A percentile compares a stretch with the other conserved stretches of the same genome.
Evolutionary conservation across 30 jellyfish, hydroid and myxozoan species (phyloP).

Genomic region (Aurelia aurita): DNA sequence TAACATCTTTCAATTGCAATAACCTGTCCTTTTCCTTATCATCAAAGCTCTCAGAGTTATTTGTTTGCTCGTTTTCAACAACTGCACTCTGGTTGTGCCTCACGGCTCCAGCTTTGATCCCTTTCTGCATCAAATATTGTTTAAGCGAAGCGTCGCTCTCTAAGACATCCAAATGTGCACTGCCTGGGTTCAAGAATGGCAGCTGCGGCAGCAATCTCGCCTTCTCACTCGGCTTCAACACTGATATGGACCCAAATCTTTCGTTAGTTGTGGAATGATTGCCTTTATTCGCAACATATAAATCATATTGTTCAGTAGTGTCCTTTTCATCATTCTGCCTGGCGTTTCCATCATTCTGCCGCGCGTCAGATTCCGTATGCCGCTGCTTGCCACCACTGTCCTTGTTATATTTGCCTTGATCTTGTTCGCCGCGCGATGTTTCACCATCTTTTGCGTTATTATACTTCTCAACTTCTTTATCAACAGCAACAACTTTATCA

Average conservation of each 20-base stretch:
- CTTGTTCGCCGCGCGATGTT: not conserved
- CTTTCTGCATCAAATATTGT: conserved; percentile 60
- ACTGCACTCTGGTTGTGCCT: not conserved
- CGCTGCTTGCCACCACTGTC: not conserved
- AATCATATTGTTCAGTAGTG: conserved; percentile 35
- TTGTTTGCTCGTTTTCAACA: not conserved
- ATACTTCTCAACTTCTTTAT: not conserved
- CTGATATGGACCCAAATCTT: not conserved
- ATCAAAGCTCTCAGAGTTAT: conserved; percentile 40
- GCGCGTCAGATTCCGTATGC: not conserved
- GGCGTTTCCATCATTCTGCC: not conserved
- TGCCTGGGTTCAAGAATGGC: conserved; percentile 78
- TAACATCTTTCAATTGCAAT: conserved; percentile 61
- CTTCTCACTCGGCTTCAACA: not conserved
- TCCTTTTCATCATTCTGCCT: conserved; percentile 2
- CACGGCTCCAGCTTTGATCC: conserved; percentile 19
- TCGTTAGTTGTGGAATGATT: not conserved
- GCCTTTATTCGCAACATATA: conserved; percentile 25
- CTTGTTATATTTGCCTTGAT: not conserved
- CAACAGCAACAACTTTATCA: not conserved
- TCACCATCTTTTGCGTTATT: not conserved
- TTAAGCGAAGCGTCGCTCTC: conserved; percentile 58
- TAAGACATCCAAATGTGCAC: conserved; percentile 71
- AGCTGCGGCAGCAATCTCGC: conserved; percentile 37
- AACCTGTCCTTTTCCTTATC: conserved; percentile 27